These are phyloP conservation scores for Macquaria australasica DNA, from an alignment of 2,113 vertebrate genomes.

Conservation along the genomic window DNA sequence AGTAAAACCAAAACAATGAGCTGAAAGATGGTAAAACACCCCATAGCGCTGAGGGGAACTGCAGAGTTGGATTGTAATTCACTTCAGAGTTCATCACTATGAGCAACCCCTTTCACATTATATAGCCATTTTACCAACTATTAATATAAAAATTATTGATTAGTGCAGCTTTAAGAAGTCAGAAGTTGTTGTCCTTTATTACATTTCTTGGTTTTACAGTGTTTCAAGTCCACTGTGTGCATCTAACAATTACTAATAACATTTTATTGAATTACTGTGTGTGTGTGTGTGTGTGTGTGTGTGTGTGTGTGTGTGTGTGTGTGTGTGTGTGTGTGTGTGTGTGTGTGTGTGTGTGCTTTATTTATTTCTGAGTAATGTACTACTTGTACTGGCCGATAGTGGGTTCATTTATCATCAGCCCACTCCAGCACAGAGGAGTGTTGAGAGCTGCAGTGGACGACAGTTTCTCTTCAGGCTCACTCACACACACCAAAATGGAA, in stretches of 20 bases:
- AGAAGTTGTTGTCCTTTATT: not conserved
- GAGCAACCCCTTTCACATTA: not conserved
- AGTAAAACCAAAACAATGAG: not conserved
- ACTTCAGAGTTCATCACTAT: not conserved
- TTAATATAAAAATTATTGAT: not conserved
- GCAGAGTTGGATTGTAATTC: not conserved
- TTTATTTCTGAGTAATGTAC: slow-evolving; percentile 18
- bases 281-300: not conserved
- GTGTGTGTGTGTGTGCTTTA: not conserved
- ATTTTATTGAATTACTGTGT: not conserved
- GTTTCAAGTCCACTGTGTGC: not conserved
- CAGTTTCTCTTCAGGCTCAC: slow-evolving; percentile 22
- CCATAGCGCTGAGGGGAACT: not conserved
- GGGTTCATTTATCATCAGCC: slow-evolving; percentile 38
- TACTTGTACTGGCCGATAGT: not conserved
- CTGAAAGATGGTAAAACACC: not conserved
- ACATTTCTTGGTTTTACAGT: not conserved
- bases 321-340: not conserved
- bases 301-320: not conserved
- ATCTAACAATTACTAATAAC: not conserved
- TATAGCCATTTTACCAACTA: not conserved
- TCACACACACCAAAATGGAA: not conserved
- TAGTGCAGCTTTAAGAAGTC: not conserved
- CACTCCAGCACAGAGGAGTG: not conserved
- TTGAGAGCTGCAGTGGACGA: not conserved